Conservation (phyloP, 1,140 invertebrate genomes). For the Galleria mellonella region DNA sequence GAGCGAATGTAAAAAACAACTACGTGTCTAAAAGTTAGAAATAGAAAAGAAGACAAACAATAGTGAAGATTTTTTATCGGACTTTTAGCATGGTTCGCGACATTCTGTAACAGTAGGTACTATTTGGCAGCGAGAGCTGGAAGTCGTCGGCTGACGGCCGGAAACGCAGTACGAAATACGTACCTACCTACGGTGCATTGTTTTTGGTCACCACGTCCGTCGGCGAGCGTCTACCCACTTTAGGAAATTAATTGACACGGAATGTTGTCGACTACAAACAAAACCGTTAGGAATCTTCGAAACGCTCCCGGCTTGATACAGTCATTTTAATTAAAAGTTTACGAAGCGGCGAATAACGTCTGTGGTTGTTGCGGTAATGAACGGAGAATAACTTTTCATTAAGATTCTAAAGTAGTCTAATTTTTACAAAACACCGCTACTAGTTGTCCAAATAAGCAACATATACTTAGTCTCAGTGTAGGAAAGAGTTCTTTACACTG, state of each 20-base stretch:
- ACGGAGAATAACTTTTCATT: slow-evolving; percentile 34
- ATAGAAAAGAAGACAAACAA: slow-evolving; percentile 39
- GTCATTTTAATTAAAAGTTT: slow-evolving; percentile 70
- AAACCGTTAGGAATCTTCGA: slow-evolving; percentile 42
- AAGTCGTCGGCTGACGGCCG: slow-evolving; percentile 16
- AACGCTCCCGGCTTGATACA: slow-evolving; percentile 45
- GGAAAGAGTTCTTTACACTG: no score
- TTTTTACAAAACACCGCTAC: background rate
- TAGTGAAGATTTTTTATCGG: slow-evolving; percentile 32
- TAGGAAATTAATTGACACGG: slow-evolving; percentile 56
- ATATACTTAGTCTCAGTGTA: background rate
- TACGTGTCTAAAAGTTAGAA: slow-evolving; percentile 27
- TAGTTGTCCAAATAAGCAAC: slow-evolving; percentile 12
- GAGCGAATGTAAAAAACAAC: slow-evolving; percentile 22
- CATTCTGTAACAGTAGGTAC: slow-evolving; percentile 23
- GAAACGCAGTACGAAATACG: slow-evolving; percentile 35
- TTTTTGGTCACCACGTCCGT: slow-evolving; percentile 37
- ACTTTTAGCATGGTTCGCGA: slow-evolving; percentile 37
- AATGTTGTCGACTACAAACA: slow-evolving; percentile 48
- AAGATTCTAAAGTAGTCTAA: slow-evolving; percentile 2
- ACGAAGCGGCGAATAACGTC: slow-evolving; percentile 34
- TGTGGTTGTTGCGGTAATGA: slow-evolving; percentile 25
- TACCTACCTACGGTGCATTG: slow-evolving; percentile 41
- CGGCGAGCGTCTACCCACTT: slow-evolving; percentile 38
- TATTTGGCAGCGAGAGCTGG: slow-evolving; percentile 27